Percentiles rank a stretch among this genome's conserved stretches.
Conservation (phyloP, 2,113 vertebrate genomes). For the Orycteropus afer region DNA sequence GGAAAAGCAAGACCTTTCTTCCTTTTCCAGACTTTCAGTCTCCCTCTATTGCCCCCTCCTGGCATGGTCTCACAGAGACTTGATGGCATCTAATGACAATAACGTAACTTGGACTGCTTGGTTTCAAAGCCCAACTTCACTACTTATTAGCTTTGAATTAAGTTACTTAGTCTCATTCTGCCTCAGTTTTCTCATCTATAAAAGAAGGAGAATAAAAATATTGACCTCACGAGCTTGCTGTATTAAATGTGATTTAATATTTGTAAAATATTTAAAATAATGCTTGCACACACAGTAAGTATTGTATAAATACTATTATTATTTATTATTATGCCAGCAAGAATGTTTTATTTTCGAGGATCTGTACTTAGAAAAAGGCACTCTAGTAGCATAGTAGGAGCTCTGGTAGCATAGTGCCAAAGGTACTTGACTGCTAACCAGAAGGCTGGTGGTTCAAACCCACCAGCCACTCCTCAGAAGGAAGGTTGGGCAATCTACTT, state of each 20-base stretch:
- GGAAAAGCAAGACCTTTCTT: not conserved
- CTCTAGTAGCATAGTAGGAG: no score
- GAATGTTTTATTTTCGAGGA: constrained; percentile 2
- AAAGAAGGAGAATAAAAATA: not conserved
- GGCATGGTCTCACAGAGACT: no score
- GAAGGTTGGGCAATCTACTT: no score
- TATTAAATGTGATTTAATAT: not conserved
- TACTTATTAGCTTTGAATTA: not conserved
- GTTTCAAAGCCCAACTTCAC: not conserved
- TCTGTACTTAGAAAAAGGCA: no score
- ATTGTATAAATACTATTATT: not conserved
- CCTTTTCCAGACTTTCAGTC: not conserved
- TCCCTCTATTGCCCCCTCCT: not conserved
- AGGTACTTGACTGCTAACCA: no score
- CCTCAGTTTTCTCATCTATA: not conserved
- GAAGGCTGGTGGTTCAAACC: no score
- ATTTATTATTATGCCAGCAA: not conserved
- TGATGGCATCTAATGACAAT: not conserved
- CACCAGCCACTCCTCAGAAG: no score
- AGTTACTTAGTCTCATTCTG: not conserved
- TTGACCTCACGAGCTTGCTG: not conserved
- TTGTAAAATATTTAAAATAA: not conserved
- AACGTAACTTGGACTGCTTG: not conserved
- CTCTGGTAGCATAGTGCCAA: no score
- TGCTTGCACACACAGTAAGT: not conserved